Percentiles rank a stretch among this genome's conserved stretches.
These are phyloP conservation scores for Alfaro cultratus DNA, from an alignment of 2,797 vertebrate species.

Conservation along the genomic window DNA sequence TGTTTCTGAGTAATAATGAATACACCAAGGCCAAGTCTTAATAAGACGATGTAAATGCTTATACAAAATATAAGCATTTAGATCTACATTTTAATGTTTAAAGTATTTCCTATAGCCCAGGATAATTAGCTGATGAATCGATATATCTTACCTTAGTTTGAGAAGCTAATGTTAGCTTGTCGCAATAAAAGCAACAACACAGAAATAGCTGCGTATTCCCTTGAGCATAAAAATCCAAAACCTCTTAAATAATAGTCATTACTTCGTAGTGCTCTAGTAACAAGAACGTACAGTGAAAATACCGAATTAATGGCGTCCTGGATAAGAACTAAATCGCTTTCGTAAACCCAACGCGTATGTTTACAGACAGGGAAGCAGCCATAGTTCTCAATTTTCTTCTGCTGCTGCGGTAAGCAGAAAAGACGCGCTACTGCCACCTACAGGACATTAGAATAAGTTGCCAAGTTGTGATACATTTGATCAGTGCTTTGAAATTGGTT, in stretches of 20 bases:
- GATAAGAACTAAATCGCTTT: slow-evolving; percentile 17
- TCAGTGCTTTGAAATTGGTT: no score
- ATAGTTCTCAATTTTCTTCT: slow-evolving; percentile 67
- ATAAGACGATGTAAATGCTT: neutral
- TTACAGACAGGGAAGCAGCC: slow-evolving; percentile 72
- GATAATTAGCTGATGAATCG: neutral
- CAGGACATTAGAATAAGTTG: neutral
- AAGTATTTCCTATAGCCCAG: no score
- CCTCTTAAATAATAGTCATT: neutral
- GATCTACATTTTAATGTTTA: neutral
- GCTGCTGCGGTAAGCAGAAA: neutral
- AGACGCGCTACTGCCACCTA: neutral
- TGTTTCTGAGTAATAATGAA: neutral
- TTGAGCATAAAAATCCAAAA: neutral
- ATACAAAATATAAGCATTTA: neutral
- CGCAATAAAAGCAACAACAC: neutral
- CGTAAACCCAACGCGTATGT: slow-evolving; percentile 65
- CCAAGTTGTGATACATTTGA: no score
- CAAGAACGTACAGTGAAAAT: neutral
- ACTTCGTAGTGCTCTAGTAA: neutral
- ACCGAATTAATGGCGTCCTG: rapidly evolving
- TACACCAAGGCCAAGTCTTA: neutral
- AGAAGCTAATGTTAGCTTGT: slow-evolving; percentile 39
- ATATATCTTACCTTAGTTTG: slow-evolving; percentile 41
- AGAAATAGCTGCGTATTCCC: neutral